Percentiles rank a stretch among this genome's conserved stretches.
phyloP scores from a whole-genome alignment of 2,888 invertebrate genomes.

The Oxystoma pomonae region DNA sequence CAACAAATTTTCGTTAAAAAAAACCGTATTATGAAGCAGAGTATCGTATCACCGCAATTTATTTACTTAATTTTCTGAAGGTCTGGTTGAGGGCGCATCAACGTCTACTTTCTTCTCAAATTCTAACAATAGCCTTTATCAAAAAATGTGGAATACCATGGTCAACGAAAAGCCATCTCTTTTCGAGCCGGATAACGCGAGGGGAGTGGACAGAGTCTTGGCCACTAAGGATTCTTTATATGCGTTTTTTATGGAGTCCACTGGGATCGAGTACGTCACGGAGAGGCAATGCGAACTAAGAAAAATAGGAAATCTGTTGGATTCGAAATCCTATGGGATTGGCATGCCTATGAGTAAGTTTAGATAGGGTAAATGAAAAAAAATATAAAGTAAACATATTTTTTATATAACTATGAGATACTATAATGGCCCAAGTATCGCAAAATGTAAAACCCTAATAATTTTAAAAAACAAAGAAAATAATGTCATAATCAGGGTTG shows the following conservation, averaged over 20 bases:
- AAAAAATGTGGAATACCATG: conserved; percentile 56
- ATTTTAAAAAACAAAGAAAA: no score
- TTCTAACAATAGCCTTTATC: conserved; percentile 35
- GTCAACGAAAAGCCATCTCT: conserved; percentile 74
- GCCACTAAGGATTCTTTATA: conserved; percentile 76
- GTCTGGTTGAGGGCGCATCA: conserved; percentile 75
- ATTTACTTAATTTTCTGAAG: conserved; percentile 6
- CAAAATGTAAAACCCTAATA: not conserved
- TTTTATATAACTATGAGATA: no score
- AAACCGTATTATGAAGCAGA: conserved; percentile 11
- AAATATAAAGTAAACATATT: no score
- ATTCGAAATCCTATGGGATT: conserved; percentile 90
- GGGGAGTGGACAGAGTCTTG: conserved; percentile 76
- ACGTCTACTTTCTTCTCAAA: conserved; percentile 88
- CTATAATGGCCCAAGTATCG: no score
- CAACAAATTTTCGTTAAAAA: not conserved
- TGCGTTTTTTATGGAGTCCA: conserved; percentile 96
- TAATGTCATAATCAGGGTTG: no score
- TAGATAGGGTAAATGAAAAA: not conserved
- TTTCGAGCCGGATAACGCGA: conserved; percentile 75
- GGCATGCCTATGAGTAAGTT: conserved; percentile 83
- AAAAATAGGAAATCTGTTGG: conserved; percentile 75
- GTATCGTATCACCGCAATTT: no score
- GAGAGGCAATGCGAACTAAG: conserved; percentile 81
- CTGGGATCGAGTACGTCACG: conserved; percentile 87